phyloP scores from a whole-genome alignment of 1,140 invertebrate species.

The Eupristina koningsbergeri region DNA sequence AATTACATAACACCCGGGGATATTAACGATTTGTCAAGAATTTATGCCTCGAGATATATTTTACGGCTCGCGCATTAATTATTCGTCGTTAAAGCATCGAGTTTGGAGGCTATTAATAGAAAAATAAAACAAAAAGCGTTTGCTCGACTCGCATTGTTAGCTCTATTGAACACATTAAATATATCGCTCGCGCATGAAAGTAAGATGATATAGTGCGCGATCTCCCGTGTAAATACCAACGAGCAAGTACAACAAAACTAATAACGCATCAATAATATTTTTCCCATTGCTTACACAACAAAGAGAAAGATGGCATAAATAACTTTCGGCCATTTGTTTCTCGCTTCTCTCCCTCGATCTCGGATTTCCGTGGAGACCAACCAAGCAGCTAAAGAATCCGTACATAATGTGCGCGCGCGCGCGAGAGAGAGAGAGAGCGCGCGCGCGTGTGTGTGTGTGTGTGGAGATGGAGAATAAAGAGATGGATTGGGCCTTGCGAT shows the following conservation, averaged over 20 bases:
- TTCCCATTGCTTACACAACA: not conserved
- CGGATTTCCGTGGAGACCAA: not conserved
- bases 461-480: not conserved
- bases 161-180: too few relatives aligned
- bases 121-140: too few relatives aligned
- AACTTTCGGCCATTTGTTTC: not conserved
- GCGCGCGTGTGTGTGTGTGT: too few relatives aligned
- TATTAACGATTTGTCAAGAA: not conserved
- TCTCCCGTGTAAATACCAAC: too few relatives aligned
- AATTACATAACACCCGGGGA: not conserved
- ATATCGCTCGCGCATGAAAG: too few relatives aligned
- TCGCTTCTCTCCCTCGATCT: not conserved
- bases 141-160: too few relatives aligned
- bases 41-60: not conserved
- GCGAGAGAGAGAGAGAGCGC: not conserved
- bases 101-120: too few relatives aligned
- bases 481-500: conserved; percentile 1
- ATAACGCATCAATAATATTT: not conserved
- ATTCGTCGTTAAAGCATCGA: not conserved
- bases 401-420: not conserved
- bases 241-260: too few relatives aligned
- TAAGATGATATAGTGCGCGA: too few relatives aligned
- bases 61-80: too few relatives aligned
- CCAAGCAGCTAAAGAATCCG: not conserved
- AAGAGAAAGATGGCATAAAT: conserved; percentile 6